Percentiles rank a stretch among this genome's conserved stretches.
These are phyloP conservation scores for Papilio dardanus DNA, from an alignment of 1,140 invertebrate genomes.

Conservation along the genomic window DNA sequence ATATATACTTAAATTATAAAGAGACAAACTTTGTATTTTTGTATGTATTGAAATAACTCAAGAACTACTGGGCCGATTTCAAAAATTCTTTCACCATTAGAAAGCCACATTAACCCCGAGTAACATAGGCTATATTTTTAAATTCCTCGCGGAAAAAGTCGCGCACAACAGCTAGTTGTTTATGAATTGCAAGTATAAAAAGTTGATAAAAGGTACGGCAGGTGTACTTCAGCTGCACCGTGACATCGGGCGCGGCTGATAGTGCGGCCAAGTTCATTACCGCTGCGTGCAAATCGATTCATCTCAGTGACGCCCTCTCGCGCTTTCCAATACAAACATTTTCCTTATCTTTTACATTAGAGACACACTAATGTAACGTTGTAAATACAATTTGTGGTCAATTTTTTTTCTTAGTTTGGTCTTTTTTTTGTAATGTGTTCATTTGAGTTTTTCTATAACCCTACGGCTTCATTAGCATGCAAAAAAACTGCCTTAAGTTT, in stretches of 20 bases:
- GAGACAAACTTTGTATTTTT: too few relatives aligned
- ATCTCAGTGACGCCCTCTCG: conserved; percentile 59
- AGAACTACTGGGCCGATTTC: too few relatives aligned
- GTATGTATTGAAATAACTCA: too few relatives aligned
- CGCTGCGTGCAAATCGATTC: conserved; percentile 74
- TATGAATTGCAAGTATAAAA: conserved; percentile 41
- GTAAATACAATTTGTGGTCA: conserved; percentile 5
- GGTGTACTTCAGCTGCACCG: conserved; percentile 51
- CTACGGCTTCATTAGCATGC: too few relatives aligned
- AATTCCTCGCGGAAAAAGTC: too few relatives aligned
- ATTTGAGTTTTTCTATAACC: neutral
- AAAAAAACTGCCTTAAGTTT: too few relatives aligned
- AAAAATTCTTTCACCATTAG: too few relatives aligned
- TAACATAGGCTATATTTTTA: too few relatives aligned
- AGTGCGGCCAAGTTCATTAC: conserved; percentile 78
- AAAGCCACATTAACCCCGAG: too few relatives aligned
- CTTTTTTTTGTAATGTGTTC: neutral
- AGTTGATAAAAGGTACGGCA: conserved; percentile 48
- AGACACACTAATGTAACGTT: conserved; percentile 18
- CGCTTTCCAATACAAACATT: conserved; percentile 69
- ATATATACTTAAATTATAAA: too few relatives aligned
- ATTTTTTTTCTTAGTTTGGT: neutral
- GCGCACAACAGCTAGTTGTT: too few relatives aligned
- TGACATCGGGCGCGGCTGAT: conserved; percentile 68
- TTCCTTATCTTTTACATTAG: conserved; percentile 51